A percentile compares a stretch with the other conserved stretches of the same genome.
phyloP scores from a whole-genome alignment of 2,888 invertebrate species.

The Rotaria socialis region DNA sequence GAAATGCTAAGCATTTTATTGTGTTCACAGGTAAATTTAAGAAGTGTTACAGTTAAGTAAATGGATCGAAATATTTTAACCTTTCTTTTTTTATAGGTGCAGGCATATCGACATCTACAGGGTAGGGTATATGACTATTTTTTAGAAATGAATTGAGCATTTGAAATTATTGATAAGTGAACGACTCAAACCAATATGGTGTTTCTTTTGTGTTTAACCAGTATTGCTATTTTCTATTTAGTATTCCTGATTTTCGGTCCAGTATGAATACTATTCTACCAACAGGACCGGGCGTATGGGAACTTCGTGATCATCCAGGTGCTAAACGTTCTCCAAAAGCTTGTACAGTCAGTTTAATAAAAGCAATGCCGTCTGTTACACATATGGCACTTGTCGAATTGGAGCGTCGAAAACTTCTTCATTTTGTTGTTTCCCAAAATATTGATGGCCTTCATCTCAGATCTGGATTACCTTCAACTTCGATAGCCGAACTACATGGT shows the following conservation, averaged over 20 bases:
- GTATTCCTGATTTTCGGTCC: constrained; percentile 34
- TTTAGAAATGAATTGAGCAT: no score
- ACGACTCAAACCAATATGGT: no score
- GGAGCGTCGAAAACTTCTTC: not conserved
- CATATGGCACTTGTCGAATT: constrained; percentile 38
- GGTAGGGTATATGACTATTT: not conserved
- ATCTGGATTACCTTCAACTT: constrained; percentile 71
- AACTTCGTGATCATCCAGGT: constrained; percentile 1
- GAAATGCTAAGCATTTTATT: not conserved
- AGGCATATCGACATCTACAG: not conserved
- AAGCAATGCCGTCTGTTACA: constrained; percentile 16
- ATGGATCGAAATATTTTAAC: not conserved
- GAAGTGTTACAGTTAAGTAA: not conserved
- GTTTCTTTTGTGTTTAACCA: no score
- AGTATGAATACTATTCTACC: not conserved
- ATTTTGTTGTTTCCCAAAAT: constrained; percentile 34
- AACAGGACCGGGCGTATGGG: constrained; percentile 24
- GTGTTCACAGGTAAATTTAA: not conserved
- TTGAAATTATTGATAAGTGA: no score
- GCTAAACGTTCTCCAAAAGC: not conserved
- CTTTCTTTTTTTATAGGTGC: not conserved
- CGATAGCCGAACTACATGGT: constrained; percentile 30
- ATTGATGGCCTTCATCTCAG: constrained; percentile 62
- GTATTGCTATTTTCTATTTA: not conserved
- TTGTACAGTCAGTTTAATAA: not conserved